Evolutionary conservation across 2,113 vertebrate species (phyloP).

Genomic region (Tricholaema leucomelas): DNA sequence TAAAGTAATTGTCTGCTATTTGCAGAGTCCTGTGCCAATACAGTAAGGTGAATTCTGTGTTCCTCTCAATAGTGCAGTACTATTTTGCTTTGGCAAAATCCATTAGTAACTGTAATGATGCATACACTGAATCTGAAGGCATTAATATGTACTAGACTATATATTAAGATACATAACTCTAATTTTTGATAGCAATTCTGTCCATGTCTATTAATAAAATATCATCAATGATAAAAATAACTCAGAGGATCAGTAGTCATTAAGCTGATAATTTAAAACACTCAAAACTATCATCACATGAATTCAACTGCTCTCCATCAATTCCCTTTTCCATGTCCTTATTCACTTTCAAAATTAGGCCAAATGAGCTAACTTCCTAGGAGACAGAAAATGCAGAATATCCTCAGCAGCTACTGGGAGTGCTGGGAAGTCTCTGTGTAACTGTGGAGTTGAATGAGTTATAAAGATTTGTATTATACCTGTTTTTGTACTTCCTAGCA

Average conservation of each 20-base stretch:
- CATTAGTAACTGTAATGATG: neutral
- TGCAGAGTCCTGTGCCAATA: neutral
- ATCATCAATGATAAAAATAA: neutral
- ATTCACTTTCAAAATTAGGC: neutral
- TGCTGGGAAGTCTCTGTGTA: neutral
- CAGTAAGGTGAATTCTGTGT: neutral
- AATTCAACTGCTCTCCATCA: neutral
- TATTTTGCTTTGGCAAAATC: neutral
- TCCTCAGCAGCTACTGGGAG: neutral
- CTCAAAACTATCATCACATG: neutral
- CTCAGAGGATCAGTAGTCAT: neutral
- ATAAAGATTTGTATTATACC: neutral
- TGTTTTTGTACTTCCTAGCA: neutral
- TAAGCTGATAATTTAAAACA: neutral
- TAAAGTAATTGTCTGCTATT: neutral
- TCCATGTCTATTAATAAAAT: neutral
- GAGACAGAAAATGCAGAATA: neutral
- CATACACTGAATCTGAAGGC: neutral
- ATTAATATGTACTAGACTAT: neutral
- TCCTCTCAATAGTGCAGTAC: neutral
- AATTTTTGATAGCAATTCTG: neutral
- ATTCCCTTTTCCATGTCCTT: neutral
- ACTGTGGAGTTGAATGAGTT: neutral
- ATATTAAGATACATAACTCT: neutral
- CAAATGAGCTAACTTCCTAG: neutral